Percentiles rank a stretch among this genome's conserved stretches.
Evolutionary conservation across 2,113 vertebrate species (phyloP).

Genomic region (Fregetta grallaria): DNA sequence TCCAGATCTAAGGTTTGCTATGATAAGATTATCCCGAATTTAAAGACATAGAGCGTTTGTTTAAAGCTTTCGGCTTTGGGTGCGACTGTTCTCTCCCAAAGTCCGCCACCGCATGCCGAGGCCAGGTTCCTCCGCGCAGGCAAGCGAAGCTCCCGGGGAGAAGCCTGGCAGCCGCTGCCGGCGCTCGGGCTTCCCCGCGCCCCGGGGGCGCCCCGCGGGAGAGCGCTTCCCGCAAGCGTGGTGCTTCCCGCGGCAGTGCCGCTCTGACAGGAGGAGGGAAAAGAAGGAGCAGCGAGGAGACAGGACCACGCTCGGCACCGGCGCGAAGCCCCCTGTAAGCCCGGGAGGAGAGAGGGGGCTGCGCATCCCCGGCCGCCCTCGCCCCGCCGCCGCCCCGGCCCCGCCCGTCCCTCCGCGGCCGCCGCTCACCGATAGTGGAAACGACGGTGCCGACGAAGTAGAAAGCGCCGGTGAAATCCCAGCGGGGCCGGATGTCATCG

Average conservation of each 20-base stretch:
- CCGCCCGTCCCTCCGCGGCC: background rate
- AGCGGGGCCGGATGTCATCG: slow-evolving; percentile 84
- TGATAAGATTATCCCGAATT: background rate
- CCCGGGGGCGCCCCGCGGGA: accelerated
- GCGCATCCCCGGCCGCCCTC: background rate
- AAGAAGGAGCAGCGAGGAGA: background rate
- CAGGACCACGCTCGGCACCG: background rate
- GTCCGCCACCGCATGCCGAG: background rate
- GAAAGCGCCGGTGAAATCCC: slow-evolving; percentile 95
- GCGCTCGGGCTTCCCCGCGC: accelerated
- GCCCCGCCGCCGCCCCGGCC: background rate
- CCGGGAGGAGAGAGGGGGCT: background rate
- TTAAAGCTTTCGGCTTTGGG: background rate
- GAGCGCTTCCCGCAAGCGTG: background rate
- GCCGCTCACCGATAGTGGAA: slow-evolving; percentile 91
- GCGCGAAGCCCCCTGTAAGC: background rate
- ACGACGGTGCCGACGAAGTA: slow-evolving; percentile 98
- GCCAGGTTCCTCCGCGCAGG: background rate
- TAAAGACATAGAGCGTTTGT: background rate
- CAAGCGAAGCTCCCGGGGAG: too few relatives aligned
- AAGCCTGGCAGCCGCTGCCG: background rate
- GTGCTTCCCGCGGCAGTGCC: background rate
- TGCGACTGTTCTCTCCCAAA: background rate
- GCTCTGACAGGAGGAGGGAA: background rate
- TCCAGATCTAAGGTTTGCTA: background rate